Evolutionary conservation across 2,888 invertebrate species (phyloP), one percentile per base, ranked within the genome.

Genomic region (Anodontia alba): DNA sequence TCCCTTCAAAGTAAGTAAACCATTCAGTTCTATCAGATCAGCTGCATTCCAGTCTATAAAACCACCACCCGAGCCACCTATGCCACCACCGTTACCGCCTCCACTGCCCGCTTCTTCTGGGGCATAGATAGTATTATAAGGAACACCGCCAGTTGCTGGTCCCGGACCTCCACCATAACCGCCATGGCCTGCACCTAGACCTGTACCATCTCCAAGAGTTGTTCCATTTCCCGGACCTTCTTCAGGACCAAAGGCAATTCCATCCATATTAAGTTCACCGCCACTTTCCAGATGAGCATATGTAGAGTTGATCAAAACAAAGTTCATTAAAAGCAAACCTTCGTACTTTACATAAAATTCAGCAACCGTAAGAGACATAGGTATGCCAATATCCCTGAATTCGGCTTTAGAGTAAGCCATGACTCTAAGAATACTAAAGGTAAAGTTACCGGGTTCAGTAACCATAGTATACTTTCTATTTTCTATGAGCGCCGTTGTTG

Each of bases 31-130:
- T 2, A 91, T 77, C 10, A 85, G 67, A 43, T 89, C 90, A 33
- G 84, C 90, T 17, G 86, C 83, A 42, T 89, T 77, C 91, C 90
- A 91, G 31, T 84, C 69, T 43, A 91, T 76, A 54, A 86, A 80
- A 0, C 91, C 91, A 20, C 91, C 91, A 20, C 91, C 91, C 26
- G 83, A 36, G 0, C 91, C 91, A 26, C 91, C 91, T 3, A 29
- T 72, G n/a, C 89, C 89, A 36, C 77, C 77, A n/a, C 89, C 88
- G 73, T 87, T 88, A 26, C 89, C 89, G 38, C 90, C 90, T 20
- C 90, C 89, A 81, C 90, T 91, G 20, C 91, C 91, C 29, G 84
- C 73, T 62, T 87, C 76, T 29, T 80, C 23, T 17, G 91, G 90
- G 23, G 73, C 72, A 75, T 87, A 91, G 26, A 90, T 86, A 31